Base-by-base conservation (phyloP, 1,140 invertebrate species). In the Sminthurides bifidus region DNA sequence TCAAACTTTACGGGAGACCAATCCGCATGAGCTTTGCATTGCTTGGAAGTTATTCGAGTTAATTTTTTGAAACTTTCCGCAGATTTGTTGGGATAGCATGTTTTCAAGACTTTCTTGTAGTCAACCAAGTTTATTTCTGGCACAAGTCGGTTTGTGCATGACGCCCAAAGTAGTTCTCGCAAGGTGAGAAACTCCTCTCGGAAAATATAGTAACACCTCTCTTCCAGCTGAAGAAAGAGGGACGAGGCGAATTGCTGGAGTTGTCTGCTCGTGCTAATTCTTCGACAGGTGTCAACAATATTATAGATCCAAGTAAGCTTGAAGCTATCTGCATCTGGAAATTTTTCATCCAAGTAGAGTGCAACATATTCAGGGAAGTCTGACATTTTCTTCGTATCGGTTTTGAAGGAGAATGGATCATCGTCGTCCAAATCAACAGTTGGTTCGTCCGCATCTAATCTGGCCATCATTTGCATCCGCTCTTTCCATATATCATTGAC, bases 291-390 rank as follows among this genome's bases (percentile, higher is more conserved):
- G n/a, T 61, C 54, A 10, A 61, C 19, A 10, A 61, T 10, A 40
- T 61, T 61, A 38, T 61, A 61, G 8, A 45, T 54, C 59, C 59
- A 54, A 19, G 53, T 51, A 43, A 50, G 53, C 12, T 54, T 31
- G 8, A 38, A n/a, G n/a, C n/a, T n/a, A 12, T 41, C 6, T 3
- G 24, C 35, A 15, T 52, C 19, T 3, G 41, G 49, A 29, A 41
- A 61, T 3, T 21, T 19, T 19, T 51, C 35, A 27, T 56, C 54
- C 48, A 61, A 61, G 30, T 61, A 61, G 1, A 6, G 8, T 4
- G 33, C 50, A 1, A 61, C 43, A 29, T 29, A 61, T 6, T 61
- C 59, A 12, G 49, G 19, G 26, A 61, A 61, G 3, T 19, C 15
- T 31, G 29, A 8, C 12, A 59, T 23, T 8, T 21, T n/a, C n/a